These are phyloP conservation scores for Torymus tubicola DNA, from an alignment of 2,888 invertebrate species.

Conservation along the genomic window DNA sequence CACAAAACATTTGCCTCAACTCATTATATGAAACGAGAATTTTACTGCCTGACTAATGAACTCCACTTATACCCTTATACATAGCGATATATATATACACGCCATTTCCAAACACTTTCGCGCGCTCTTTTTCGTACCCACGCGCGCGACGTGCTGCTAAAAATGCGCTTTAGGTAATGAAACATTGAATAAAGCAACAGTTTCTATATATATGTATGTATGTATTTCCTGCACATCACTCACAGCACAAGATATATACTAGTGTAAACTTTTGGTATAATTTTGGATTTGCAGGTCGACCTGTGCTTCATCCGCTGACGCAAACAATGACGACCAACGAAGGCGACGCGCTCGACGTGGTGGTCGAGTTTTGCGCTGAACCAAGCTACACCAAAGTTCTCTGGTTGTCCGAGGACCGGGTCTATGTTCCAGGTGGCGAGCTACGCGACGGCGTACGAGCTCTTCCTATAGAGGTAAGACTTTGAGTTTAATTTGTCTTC, in stretches of 20 bases:
- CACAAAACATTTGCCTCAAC: constrained; percentile 26
- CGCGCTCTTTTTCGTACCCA: too few species aligned
- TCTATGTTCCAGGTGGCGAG: constrained; percentile 79
- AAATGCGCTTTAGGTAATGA: too few species aligned
- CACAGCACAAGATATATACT: too few species aligned
- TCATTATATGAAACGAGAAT: neutral
- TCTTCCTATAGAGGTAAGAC: constrained; percentile 69
- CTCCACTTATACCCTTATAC: too few species aligned
- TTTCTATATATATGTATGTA: too few species aligned
- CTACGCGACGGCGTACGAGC: constrained; percentile 74
- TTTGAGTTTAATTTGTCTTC: neutral
- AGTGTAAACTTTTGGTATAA: too few species aligned
- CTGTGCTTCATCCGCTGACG: constrained; percentile 82
- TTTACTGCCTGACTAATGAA: neutral
- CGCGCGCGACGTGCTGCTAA: too few species aligned
- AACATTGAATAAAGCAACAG: too few species aligned
- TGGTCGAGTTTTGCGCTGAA: constrained; percentile 87
- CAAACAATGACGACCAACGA: constrained; percentile 83
- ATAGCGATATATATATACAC: too few species aligned
- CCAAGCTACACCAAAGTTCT: constrained; percentile 82
- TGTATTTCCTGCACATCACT: too few species aligned
- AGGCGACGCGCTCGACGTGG: constrained; percentile 83
- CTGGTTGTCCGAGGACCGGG: constrained; percentile 80
- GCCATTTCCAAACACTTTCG: too few species aligned
- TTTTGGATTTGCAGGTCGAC: constrained; percentile 79